These are phyloP conservation scores for Elegia similella DNA, from an alignment of 2,888 invertebrate genomes.

Conservation along the genomic window DNA sequence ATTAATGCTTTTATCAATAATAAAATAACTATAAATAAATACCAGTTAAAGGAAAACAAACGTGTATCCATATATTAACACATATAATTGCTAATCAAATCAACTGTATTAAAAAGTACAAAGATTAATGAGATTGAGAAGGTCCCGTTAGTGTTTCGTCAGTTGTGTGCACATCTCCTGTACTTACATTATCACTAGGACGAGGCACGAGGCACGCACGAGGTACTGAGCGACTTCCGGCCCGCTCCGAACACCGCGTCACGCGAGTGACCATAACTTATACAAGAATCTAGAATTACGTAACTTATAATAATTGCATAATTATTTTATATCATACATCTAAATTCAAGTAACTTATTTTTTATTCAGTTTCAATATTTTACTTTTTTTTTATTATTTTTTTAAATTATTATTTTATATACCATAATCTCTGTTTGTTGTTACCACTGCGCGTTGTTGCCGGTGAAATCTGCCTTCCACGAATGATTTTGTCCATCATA, in stretches of 20 bases:
- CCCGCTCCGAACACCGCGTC: constrained; percentile 40
- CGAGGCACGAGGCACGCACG: constrained; percentile 52
- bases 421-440: constrained; percentile 83
- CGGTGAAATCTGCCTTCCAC: constrained; percentile 87
- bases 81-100: constrained; percentile 53
- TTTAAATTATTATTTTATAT: constrained; percentile 64
- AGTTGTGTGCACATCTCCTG: constrained; percentile 65
- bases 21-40: constrained; percentile 30
- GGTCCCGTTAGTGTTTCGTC: constrained; percentile 48
- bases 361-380: constrained; percentile 80
- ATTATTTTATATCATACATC: constrained; percentile 71
- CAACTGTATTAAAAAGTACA: constrained; percentile 56
- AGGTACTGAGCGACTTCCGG: constrained; percentile 28
- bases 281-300: constrained; percentile 76
- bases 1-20: neutral
- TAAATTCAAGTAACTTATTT: constrained; percentile 80
- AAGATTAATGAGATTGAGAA: constrained; percentile 59
- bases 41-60: constrained; percentile 39
- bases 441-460: constrained; percentile 83
- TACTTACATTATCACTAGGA: constrained; percentile 71
- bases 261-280: constrained; percentile 58
- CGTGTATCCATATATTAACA: constrained; percentile 49
- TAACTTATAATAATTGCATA: constrained; percentile 77
- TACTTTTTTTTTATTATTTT: constrained; percentile 80
- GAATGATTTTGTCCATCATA: constrained; percentile 75